Base-by-base conservation (phyloP, 92 coral and sea anemone genomes). In the Ricordea florida region DNA sequence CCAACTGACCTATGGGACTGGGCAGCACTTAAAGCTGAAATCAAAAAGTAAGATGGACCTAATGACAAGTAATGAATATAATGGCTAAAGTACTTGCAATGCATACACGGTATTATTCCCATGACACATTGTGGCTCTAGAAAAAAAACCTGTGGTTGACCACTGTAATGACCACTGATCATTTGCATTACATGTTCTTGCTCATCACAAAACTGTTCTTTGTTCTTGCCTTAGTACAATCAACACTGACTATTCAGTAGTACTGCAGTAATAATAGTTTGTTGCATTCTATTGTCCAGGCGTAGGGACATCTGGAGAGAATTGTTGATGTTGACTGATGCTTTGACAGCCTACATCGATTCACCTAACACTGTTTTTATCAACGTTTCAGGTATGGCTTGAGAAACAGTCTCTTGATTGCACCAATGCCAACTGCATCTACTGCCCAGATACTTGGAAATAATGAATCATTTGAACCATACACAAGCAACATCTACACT, bases 381-480 rank as follows among this genome's bases (percentile, higher is more conserved):
- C n/a, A n/a, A n/a, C 14, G 0, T 45, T 42, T 3, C 20, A 94
- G 98, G 76, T 85, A 92, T 62, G 98, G 98, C 9, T 49, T 94
- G 29, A 84, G 98, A 17, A 94, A 94, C 89, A 94, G 98, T 55
- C 91, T 94, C n/a, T 76, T 94, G 35, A 6, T 94, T 37, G 98
- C 98, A 22, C 98, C 98, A 37, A 94, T 94, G 98, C 98, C 98
- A 20, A 94, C 98, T 29, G 98, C 98, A 11, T 94, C 98, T 15
- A 94, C 98, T 31, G 98, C 98, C 29, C 98, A 94, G 82, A 94
- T 94, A 35, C 90, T 94, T 43, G 98, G 98, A 28, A 94, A 94
- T 69, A 94, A 94, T 42, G 98, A 94, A 55, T 93, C 98, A 9
- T 85, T 94, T 81, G 98, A 94, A 53, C 98, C 98, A 4, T 94